Base-by-base conservation (phyloP, 1,140 invertebrate species). In the Planococcus citri region DNA sequence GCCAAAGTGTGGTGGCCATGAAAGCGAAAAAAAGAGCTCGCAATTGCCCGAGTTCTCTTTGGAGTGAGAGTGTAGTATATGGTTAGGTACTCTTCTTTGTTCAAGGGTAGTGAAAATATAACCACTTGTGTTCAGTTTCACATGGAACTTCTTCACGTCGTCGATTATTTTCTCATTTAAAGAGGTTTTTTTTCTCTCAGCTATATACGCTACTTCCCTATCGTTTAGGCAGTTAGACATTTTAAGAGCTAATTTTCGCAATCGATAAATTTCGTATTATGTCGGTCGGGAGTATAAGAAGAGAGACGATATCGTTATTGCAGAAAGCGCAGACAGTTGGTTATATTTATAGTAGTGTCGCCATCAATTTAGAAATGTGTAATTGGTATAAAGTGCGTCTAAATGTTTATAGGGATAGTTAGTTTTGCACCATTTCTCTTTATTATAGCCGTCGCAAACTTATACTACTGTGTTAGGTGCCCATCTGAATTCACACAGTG, bases 351-450 rank as follows among this genome's bases (percentile, higher is more conserved):
- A 14, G 41, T 51, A 14, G 10, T 51, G 41, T 51, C 41, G 41
- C 41, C 41, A 51, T 51, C 41, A 51, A 51, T 51, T 51, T 51
- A 51, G 41, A 9, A 51, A 9, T n/a, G 6, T 51, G 41, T 51
- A 51, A 51, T 51, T 51, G 41, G 41, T 51, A 51, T 51, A 51
- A 51, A 51, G 41, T 51, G 41, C 41, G 41, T 17, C 17, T 51
- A 51, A 51, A 51, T 51, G 41, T 51, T 51, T 51, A 51, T 51
- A 51, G 41, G 41, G 41, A 51, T 51, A 51, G 41, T 51, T 51
- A 51, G 41, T 51, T 51, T 51, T 51, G 41, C 41, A 17, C 41
- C 41, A 51, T 51, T 51, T 51, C 41, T 51, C 41, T 51, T 51
- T 51, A 51, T 51, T 51, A 51, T 20, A 3, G 12, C 6, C 6